Base-by-base conservation (phyloP, 2,797 vertebrate genomes). In the Leucoraja ocellata region DNA sequence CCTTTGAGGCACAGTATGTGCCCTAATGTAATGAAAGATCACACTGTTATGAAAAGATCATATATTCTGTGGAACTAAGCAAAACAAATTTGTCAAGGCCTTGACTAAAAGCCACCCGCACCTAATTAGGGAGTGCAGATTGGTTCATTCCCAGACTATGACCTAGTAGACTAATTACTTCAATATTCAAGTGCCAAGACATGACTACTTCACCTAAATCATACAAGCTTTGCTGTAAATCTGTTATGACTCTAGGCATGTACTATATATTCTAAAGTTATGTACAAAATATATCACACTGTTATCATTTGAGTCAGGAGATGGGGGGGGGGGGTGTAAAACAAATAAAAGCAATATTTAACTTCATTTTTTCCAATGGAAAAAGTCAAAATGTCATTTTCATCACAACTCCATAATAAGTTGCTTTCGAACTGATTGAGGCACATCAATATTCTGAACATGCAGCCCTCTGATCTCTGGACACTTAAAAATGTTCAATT, bases 81-180 rank as follows among this genome's bases (percentile, higher is more conserved):
- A 36, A 88, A 88, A 88, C 61, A 88, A 68, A 68, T 88, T 68
- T 68, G n/a, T 88, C 84, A 88, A 68, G 21, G 32, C 65, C 16
- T 88, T 88, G 84, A 88, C n/a, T 88, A 88, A 88, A 63, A 68
- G 84, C 84, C 84, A 88, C 61, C 84, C 63, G 16, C 84, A 88
- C 61, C 84, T 68, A 88, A 88, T 88, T 88, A 88, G n/a, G 63
- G 61, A 4, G 84, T 88, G 84, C 63, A 88, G 65, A 16, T 32
- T 88, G 28, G 84, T 88, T 88, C 84, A 88, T 88, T 88, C 84
- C 84, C 61, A 88, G 84, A 88, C 61, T 36, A 88, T 88, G 84
- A 88, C 61, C 4, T 32, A 65, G 61, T 63, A 88, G 61, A 65
- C 61, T 65, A 88, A 68, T 88, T 36, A 68, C 84, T 68, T n/a